Percentiles rank a stretch among this genome's conserved stretches.
These are phyloP conservation scores for Drosophila longiperda DNA, from an alignment of 2,888 invertebrate species.

Conservation along the genomic window DNA sequence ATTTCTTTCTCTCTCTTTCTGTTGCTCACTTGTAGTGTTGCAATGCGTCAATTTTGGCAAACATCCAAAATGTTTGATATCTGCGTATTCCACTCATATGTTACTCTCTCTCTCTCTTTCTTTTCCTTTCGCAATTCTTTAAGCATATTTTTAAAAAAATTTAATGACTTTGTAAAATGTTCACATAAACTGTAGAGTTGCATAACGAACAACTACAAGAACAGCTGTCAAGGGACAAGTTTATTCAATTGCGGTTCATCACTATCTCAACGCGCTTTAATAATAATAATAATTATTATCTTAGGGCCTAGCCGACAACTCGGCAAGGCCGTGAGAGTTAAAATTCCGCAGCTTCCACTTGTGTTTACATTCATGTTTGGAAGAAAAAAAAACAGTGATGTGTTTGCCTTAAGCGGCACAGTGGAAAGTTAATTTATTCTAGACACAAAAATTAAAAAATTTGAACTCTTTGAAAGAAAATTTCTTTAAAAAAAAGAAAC, in stretches of 20 bases:
- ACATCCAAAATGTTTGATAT: constrained; percentile 60
- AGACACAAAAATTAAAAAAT: too few relatives aligned
- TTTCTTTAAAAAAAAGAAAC: not conserved
- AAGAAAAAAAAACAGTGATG: constrained; percentile 36
- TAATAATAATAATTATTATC: constrained; percentile 37
- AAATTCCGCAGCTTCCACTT: constrained; percentile 62
- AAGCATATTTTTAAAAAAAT: constrained; percentile 32
- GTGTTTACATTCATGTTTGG: constrained; percentile 67
- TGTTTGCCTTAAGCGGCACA: constrained; percentile 36
- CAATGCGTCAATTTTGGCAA: constrained; percentile 57
- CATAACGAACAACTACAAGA: constrained; percentile 56
- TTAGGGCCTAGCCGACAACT: constrained; percentile 10
- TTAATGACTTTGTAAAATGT: constrained; percentile 44
- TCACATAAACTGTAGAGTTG: constrained; percentile 39
- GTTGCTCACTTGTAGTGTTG: constrained; percentile 29
- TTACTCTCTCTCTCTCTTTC: constrained; percentile 27
- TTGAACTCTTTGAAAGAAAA: not conserved
- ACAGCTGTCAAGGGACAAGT: constrained; percentile 13
- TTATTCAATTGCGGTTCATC: constrained; percentile 39
- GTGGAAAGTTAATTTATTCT: not conserved
- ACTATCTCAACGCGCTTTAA: constrained; percentile 26
- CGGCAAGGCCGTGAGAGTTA: constrained; percentile 62
- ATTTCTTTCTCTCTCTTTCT: constrained; percentile 11
- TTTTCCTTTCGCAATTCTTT: constrained; percentile 21
- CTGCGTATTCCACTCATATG: constrained; percentile 48